Base-by-base conservation (phyloP, 1,140 invertebrate species). In the Drosophila pruinosa region DNA sequence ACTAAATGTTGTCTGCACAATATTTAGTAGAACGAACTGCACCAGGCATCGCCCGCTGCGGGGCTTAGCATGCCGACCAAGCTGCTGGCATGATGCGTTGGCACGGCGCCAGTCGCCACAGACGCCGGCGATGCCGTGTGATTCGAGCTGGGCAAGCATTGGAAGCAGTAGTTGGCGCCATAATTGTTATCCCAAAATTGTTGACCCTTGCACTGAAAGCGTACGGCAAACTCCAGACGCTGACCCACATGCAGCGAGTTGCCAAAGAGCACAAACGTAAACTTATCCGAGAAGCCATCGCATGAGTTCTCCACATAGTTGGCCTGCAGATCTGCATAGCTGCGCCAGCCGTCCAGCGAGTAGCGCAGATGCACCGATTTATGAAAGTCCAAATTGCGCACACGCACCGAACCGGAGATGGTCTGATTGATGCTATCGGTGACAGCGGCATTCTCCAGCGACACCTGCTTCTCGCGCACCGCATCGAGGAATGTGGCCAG, bases 121-220 rank as follows among this genome's bases (percentile, higher is more conserved):
- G 83, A 65, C 79, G 83, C 45, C 14, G 83, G 56, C 72, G 83
- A 89, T 78, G 75, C 72, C 61, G 68, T 73, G 45, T 81, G 78
- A 31, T 63, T 78, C 54, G 90, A 86, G 48, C 73, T 82, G n/a
- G 95, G 94, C 72, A 96, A 90, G 89, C 96, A 96, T 90, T 96
- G 95, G 90, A 97, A 96, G 85, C 94, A 94, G 90, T 98, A 98
- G 92, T 98, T 98, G 14, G 92, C 92, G 10, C 96, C 96, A 53
- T 92, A 92, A 80, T 98, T 98, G 91, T 95, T 98, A 91, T 98
- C 97, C 97, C 97, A 99, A 92, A 95, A 97, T 81, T 97, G 95
- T 61, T 94, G 93, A 2, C 96, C 96, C 78, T 95, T 95, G 64
- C 95, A 96, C 79, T 95, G 94, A 91, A 97, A 98, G 22, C 96